Evolutionary conservation across 2,888 invertebrate genomes (phyloP), one percentile per base, ranked within the genome.

Genomic region (Ochropleura leucogaster): DNA sequence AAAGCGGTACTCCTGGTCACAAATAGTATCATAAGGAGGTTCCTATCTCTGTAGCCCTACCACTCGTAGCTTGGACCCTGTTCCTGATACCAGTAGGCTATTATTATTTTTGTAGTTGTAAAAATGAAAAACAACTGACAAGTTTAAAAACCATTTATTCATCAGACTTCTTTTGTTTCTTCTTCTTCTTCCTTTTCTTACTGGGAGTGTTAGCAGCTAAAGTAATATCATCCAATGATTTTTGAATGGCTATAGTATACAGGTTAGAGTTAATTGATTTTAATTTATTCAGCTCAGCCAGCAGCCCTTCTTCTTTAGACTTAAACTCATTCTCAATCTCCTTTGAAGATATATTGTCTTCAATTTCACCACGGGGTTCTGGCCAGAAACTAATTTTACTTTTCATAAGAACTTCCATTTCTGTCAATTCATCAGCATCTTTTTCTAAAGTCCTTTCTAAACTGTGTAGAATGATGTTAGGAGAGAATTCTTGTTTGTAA

Each of bases 371-470:
- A 51, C 70, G 74, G 46, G 65, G 68, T 62, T 91, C 85, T 4
- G 94, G 93, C 95, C 97, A 97, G 76, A 97, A 95, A 71, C 93
- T 90, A 16, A 92, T 92, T 79, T 95, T 94, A 65, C 92, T 93
- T 70, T 93, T 94, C 0, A 92, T 88, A 44, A 95, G 80, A 16
- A 96, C 87, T 88, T 96, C 96, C 82, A 93, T 95, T 94, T 91
- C 97, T 91, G 88, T 89, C 0, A 93, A 74, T 68, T 95, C 93
- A 65, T 97, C 96, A 14, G 90, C 92, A 84, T 96, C 96, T 65
- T 94, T 95, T 85, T 97, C 97, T 18, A 97, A 93, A 86, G 97
- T 97, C 79, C 98, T 97, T 85, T 98, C 97, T 71, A 98, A 94
- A 77, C 96, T 97, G 71, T 97, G 97, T 7, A 97, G 89, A 44